Percentiles rank a stretch among this genome's conserved stretches.
Evolutionary conservation across 2,797 vertebrate species (phyloP).

Genomic region (Muraenolepis orangiensis): DNA sequence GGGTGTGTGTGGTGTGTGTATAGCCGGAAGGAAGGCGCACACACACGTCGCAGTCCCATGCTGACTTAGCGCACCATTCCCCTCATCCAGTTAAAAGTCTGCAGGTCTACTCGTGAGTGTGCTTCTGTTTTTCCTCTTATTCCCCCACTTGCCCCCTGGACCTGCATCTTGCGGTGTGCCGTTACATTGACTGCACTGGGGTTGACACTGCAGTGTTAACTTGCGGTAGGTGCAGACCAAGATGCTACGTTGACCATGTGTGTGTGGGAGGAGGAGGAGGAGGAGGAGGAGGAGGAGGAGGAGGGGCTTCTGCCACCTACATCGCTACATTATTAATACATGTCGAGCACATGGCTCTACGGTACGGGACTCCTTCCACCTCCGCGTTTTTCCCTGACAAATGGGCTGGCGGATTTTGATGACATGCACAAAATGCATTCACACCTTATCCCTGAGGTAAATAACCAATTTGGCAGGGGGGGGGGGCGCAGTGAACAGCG

Average conservation of each 20-base stretch:
- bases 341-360: background rate
- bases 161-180: conserved; percentile 45
- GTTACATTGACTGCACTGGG: conserved; percentile 36
- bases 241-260: conserved; percentile 12
- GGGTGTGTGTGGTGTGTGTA: too few species aligned
- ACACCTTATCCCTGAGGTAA: background rate
- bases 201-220: conserved; percentile 34
- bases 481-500: background rate
- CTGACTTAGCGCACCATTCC: background rate
- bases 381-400: background rate
- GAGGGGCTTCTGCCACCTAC: conserved; percentile 30
- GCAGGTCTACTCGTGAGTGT: conserved; percentile 8
- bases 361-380: background rate
- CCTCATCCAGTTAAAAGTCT: conserved; percentile 3
- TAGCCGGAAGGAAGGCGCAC: background rate
- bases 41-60: background rate
- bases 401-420: background rate
- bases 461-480: background rate
- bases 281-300: conserved; percentile 10
- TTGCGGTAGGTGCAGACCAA: conserved; percentile 25
- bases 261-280: conserved; percentile 13
- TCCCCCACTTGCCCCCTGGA: conserved; percentile 31
- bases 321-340: conserved; percentile 40
- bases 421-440: background rate
- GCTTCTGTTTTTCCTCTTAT: conserved; percentile 23